Conservation (phyloP, 2,888 invertebrate genomes). For the Mechanitis messenoides region DNA sequence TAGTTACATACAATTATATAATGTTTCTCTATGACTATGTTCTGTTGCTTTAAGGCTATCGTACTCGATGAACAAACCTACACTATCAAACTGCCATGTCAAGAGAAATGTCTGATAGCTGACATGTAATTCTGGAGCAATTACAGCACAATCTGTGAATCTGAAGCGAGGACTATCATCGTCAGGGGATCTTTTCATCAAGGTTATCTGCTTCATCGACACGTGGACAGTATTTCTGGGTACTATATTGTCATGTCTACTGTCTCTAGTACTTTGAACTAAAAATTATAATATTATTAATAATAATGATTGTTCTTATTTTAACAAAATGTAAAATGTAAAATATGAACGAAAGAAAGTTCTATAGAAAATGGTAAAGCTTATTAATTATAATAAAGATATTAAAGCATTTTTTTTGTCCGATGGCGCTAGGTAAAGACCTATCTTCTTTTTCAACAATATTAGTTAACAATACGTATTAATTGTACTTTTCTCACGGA, state of each 20-base stretch:
- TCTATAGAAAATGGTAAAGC: too few species aligned
- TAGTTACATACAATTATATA: not conserved
- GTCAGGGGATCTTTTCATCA: slow-evolving; percentile 68
- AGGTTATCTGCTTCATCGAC: slow-evolving; percentile 61
- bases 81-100: not conserved
- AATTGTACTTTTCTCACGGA: slow-evolving; percentile 57
- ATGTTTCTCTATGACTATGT: too few species aligned
- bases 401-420: too few species aligned
- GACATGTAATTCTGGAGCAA: slow-evolving; percentile 42
- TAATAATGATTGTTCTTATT: too few species aligned
- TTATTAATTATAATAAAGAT: too few species aligned
- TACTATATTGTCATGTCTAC: slow-evolving; percentile 3
- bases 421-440: not conserved
- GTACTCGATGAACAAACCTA: too few species aligned
- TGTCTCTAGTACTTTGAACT: not conserved
- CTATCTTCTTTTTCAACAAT: slow-evolving; percentile 4
- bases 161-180: slow-evolving; percentile 46
- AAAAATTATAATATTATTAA: too few species aligned
- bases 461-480: slow-evolving; percentile 37
- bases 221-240: slow-evolving; percentile 45
- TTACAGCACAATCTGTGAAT: slow-evolving; percentile 42
- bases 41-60: too few species aligned
- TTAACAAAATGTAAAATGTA: too few species aligned
- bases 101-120: not conserved
- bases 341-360: too few species aligned